phyloP scores from a whole-genome alignment of 2,888 invertebrate genomes.

The Cyclophora punctaria region DNA sequence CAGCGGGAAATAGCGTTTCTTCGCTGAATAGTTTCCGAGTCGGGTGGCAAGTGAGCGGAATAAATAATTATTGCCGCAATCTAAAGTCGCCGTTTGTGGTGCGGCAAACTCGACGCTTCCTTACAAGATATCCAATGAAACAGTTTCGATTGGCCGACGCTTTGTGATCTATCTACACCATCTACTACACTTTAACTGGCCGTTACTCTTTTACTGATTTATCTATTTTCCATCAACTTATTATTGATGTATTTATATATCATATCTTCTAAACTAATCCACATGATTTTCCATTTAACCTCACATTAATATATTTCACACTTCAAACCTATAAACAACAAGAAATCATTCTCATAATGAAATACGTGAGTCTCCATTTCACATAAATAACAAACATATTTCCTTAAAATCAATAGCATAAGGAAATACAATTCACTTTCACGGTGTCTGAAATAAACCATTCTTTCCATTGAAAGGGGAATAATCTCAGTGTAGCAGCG shows the following conservation, averaged over 20 bases:
- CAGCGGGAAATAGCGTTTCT: conserved; percentile 70
- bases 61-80: conserved; percentile 72
- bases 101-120: conserved; percentile 36
- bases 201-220: conserved; percentile 14
- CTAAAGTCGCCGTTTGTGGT: conserved; percentile 55
- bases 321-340: background rate
- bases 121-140: conserved; percentile 56
- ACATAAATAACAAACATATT: conserved; percentile 28
- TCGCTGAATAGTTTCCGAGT: conserved; percentile 67
- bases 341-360: background rate
- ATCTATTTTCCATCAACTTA: conserved; percentile 1
- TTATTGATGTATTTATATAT: background rate
- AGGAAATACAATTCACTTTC: conserved; percentile 72
- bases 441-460: conserved; percentile 73
- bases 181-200: conserved; percentile 16
- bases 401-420: conserved; percentile 62
- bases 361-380: conserved; percentile 31
- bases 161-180: conserved; percentile 28
- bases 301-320: background rate
- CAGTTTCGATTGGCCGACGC: conserved; percentile 47
- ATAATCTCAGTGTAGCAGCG: conserved; percentile 70
- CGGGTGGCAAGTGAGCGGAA: conserved; percentile 69
- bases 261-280: no score
- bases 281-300: background rate
- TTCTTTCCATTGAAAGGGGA: conserved; percentile 73